These are phyloP conservation scores for Sphenodon punctatus DNA, from an alignment of 2,797 vertebrate genomes.

Conservation along the genomic window DNA sequence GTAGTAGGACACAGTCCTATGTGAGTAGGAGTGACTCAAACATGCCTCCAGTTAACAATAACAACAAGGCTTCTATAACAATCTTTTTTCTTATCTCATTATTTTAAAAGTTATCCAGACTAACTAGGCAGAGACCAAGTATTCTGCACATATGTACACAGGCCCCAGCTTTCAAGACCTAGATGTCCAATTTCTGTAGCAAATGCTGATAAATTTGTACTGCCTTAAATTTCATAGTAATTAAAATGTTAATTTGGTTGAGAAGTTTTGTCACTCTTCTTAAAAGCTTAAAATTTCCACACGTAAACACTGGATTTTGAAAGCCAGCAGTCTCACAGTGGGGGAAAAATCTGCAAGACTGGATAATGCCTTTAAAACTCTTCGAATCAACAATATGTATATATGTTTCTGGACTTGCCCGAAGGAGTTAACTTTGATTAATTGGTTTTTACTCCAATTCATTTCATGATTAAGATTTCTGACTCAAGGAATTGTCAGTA, in stretches of 20 bases:
- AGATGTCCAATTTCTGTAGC: conserved; percentile 19
- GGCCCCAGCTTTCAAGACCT: background rate
- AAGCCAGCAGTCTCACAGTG: conserved; percentile 48
- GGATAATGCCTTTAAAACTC: conserved; percentile 60
- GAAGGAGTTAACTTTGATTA: conserved; percentile 62
- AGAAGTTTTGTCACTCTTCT: conserved; percentile 39
- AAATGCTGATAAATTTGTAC: background rate
- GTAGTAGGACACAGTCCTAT: background rate
- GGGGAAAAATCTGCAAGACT: conserved; percentile 45
- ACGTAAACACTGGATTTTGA: conserved; percentile 43
- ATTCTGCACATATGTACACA: background rate
- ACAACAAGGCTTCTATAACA: background rate
- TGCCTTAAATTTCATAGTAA: conserved; percentile 28
- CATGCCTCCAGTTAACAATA: background rate
- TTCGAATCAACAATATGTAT: conserved; percentile 31
- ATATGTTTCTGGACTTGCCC: conserved; percentile 33
- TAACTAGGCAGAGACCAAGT: background rate
- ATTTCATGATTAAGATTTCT: conserved; percentile 66
- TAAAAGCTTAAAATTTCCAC: conserved; percentile 41
- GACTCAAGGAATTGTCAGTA: conserved; percentile 54
- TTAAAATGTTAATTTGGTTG: conserved; percentile 42
- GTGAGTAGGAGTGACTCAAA: background rate
- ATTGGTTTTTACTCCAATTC: conserved; percentile 48
- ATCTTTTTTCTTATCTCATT: background rate
- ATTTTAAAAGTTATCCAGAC: conserved; percentile 16